These are phyloP conservation scores for Hyperopisus bebe DNA, from an alignment of 2,113 vertebrate species.

Conservation along the genomic window DNA sequence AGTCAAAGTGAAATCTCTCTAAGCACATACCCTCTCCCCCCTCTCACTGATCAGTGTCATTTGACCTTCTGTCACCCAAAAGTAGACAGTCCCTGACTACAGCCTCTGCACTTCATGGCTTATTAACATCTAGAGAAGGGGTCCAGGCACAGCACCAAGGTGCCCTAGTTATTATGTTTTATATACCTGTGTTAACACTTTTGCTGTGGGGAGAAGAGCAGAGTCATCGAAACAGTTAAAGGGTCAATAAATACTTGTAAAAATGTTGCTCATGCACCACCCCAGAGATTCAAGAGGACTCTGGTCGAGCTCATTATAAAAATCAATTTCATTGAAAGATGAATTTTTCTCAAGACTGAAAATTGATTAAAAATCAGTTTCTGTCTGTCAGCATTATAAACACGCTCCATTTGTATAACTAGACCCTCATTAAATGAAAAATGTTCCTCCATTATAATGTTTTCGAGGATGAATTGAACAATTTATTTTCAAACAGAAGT, in stretches of 20 bases:
- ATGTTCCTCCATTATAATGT: neutral
- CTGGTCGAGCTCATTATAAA: slow-evolving; percentile 1
- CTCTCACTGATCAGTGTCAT: neutral
- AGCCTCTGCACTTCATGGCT: neutral
- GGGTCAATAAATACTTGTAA: neutral
- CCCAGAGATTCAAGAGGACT: neutral
- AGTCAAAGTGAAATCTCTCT: neutral
- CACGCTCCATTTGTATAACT: slow-evolving; percentile 13
- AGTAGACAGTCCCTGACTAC: neutral
- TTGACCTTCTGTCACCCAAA: neutral
- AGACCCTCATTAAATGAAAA: slow-evolving; percentile 12
- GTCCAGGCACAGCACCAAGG: neutral
- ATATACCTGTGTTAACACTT: neutral
- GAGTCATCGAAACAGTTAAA: neutral
- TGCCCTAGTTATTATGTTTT: neutral
- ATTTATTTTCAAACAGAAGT: slow-evolving; percentile 14
- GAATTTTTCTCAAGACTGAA: neutral
- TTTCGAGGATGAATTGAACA: slow-evolving; percentile 4
- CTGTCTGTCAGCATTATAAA: slow-evolving; percentile 1
- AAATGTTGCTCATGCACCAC: neutral
- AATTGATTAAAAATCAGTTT: slow-evolving; percentile 18
- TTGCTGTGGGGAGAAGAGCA: neutral
- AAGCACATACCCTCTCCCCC: neutral
- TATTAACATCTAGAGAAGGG: neutral
- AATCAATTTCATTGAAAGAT: slow-evolving; percentile 14